phyloP scores from a whole-genome alignment of 2,888 invertebrate genomes.

The Helleia helle region DNA sequence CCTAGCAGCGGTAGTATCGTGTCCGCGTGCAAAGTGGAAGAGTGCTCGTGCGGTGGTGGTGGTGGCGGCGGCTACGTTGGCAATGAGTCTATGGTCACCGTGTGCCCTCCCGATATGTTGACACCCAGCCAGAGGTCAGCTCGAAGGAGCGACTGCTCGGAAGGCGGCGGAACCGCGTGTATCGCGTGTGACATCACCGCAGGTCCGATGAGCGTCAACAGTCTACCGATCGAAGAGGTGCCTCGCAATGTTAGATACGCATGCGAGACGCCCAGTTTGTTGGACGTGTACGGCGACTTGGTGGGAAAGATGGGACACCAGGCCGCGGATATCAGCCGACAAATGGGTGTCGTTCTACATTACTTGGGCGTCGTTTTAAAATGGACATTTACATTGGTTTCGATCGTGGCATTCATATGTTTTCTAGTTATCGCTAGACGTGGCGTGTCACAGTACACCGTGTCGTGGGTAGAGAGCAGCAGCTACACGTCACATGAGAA shows the following conservation, averaged over 20 bases:
- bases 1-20: neutral
- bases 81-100: neutral
- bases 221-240: conserved; percentile 1
- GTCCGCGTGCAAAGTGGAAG: neutral
- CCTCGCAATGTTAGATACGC: neutral
- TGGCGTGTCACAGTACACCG: neutral
- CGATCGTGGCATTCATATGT: conserved; percentile 1
- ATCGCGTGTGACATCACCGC: neutral
- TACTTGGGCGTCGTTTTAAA: conserved; percentile 1
- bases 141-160: neutral
- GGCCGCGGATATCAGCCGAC: neutral
- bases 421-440: neutral
- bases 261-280: neutral
- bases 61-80: too few species aligned
- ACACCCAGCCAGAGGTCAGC: neutral
- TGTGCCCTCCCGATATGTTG: neutral
- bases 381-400: conserved; percentile 2
- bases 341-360: neutral
- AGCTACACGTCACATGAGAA: too few species aligned
- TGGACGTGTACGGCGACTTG: conserved; percentile 5
- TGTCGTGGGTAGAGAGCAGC: neutral
- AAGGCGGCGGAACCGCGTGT: neutral
- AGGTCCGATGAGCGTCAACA: neutral
- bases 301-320: conserved; percentile 1
- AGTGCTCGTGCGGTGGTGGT: neutral